Base-by-base conservation (phyloP, 2,797 vertebrate species). In the Xerus rutilus region DNA sequence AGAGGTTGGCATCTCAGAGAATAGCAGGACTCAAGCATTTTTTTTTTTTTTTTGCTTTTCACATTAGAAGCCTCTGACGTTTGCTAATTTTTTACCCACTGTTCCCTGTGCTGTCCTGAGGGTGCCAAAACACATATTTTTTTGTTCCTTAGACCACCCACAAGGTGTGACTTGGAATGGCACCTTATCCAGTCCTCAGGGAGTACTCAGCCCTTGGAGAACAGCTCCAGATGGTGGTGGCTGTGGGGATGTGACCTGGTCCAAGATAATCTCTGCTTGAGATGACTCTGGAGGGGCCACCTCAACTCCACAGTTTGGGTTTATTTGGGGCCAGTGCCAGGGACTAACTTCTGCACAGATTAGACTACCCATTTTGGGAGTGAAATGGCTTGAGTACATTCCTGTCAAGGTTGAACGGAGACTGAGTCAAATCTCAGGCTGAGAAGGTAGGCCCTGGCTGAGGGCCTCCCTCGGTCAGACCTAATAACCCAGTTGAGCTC, bases 71-170 rank as follows among this genome's bases (percentile, higher is more conserved):
- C 25, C 7, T 84, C 69, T 49, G 15, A 32, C 9, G 39, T 12
- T 43, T 69, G 62, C 67, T 76, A 47, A 18, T 18, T 69, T 67
- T 8, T 45, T 49, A 30, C n/a, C 30, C 10, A 25, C 28, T 18
- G 54, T 11, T 76, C 30, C 3, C 52, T 28, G 18, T 64, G 69
- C 11, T 43, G 45, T 54, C 65, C 7, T 7, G 35, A 0, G 9
- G 32, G 28, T 91, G 76, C 94, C 86, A 96, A 91, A 65, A 96
- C 17, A 89, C 59, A 69, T 14, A 76, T 45, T 64, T 88, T 62
- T 69, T 54, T 89, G 13, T 86, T 59, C 49, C 52, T 67, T 52
- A 43, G 86, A 86, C 86, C 76, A 91, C 86, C 86, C 15, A 3
- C 49, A 81, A 81, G 74, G 62, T 91, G 18, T 89, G 65, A 92